Base-by-base conservation (phyloP, 2,113 vertebrate species). In the Willisornis vidua region DNA sequence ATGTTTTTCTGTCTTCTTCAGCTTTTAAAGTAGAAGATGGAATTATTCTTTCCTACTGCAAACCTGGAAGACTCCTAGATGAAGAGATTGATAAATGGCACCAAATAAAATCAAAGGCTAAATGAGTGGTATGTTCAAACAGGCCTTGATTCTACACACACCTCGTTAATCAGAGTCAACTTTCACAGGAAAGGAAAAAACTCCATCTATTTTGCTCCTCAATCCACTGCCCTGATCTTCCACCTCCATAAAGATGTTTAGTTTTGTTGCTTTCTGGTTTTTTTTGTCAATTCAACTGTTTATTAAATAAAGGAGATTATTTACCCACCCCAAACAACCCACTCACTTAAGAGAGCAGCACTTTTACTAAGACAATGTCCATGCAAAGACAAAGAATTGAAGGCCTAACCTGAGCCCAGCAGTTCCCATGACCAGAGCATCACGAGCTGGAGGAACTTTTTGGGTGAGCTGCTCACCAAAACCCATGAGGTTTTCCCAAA, bases 161-260 rank as follows among this genome's bases (percentile, higher is more conserved):
- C 16, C 18, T 76, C 35, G 7, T 70, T 48, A 54, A 57, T 24
- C 29, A 20, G 17, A 54, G 9, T 4, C 62, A 92, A 66, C 11
- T 76, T 48, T 2, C 18, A 55, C 28, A 22, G 3, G 25, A 54
- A 85, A 75, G 19, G 2, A 39, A 73, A 61, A 33, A 57, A 5
- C 0, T n/a, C 49, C 19, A 45, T 25, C 10, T 66, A 54, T 70
- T 88, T 88, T 22, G 1, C 8, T 41, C 16, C 37, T 76, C 16
- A 66, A 4, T 66, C 7, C 31, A 37, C 24, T 37, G 25, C 2
- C 19, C 7, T 0, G 1, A 31, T 5, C 4, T 37, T 8, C 12
- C 11, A 20, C 3, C 9, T 11, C 4, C 8, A 17, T 12, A 31
- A 26, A 37, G 3, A 22, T 22, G 6, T 7, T 12, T n/a, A 3